Base-by-base conservation (phyloP, 2,888 invertebrate species). In the Teleiodes luculella region DNA sequence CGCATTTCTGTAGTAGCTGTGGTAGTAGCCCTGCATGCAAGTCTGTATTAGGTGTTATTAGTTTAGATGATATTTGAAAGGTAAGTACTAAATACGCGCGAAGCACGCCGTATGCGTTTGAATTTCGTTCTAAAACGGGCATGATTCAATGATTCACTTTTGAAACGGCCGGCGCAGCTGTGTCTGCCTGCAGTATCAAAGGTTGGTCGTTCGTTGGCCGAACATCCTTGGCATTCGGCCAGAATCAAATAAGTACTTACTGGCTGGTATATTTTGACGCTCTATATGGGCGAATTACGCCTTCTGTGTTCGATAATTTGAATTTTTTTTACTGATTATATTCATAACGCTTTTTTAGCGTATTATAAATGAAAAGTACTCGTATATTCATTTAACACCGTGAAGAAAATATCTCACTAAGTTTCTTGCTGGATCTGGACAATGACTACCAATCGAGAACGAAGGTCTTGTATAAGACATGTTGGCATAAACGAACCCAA, bases 201-300 rank as follows among this genome's bases (percentile, higher is more conserved):
- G 78, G 80, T 80, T 83, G 80, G 80, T 79, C 81, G 78, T 72
- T 79, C 81, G 78, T 72, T 75, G 78, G 75, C 75, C 78, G 76
- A 69, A 56, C 62, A 78, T 80, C 80, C 76, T 82, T 86, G 85
- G 85, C 85, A 70, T 54, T 51, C 49, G 59, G 84, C 85, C 85
- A 84, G 75, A 63, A 60, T 66, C 65, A 57, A 58, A 61, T 56
- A 30, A 24, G 30, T n/a, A 45, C n/a, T n/a, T 71, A 68, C 74
- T 70, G 68, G 69, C 72, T 70, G 67, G 68, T 65, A 62, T n/a
- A 64, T 62, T 61, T 62, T 66, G 61, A 61, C 60, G 62, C 70
- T 70, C 64, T 74, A 67, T 76, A 75, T 71, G 74, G 73, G 52
- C 53, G 54, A 24, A 54, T 45, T 20, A 20, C 10, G 20, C 52